Percentiles rank a stretch among this genome's conserved stretches.
These are phyloP conservation scores for Hippopotamyrus pictus DNA, from an alignment of 2,797 vertebrate genomes.

Conservation along the genomic window DNA sequence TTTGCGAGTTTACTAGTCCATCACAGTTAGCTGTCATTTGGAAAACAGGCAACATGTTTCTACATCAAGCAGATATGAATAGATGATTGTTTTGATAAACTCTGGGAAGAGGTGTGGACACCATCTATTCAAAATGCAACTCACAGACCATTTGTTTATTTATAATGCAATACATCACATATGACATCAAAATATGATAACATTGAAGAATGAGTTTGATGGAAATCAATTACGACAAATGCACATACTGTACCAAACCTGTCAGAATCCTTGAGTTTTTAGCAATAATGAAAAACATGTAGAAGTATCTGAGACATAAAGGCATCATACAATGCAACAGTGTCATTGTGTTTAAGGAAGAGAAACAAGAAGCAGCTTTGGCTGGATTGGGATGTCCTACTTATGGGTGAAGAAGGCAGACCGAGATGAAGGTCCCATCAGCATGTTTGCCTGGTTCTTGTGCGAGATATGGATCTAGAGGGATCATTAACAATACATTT, in stretches of 20 bases:
- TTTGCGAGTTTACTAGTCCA: background rate
- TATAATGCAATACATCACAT: background rate
- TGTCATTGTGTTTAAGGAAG: background rate
- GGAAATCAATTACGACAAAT: background rate
- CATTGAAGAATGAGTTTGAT: background rate
- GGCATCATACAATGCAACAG: background rate
- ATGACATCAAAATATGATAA: background rate
- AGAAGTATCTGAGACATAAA: background rate
- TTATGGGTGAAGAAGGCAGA: constrained; percentile 74
- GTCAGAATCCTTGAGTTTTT: background rate
- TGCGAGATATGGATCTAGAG: constrained; percentile 78
- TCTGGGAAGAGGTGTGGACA: background rate
- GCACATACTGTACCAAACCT: background rate
- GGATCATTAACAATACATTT: background rate
- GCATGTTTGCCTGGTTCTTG: constrained; percentile 87
- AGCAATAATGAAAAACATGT: background rate
- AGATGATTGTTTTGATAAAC: background rate
- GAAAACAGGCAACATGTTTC: background rate
- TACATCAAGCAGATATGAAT: background rate
- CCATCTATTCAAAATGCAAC: background rate
- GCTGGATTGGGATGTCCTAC: constrained; percentile 29
- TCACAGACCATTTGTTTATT: background rate
- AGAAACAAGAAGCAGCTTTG: background rate
- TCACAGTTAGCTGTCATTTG: background rate
- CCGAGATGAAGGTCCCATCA: constrained; percentile 69